These are phyloP conservation scores for Netelia fuscicornis DNA, from an alignment of 2,888 invertebrate genomes.

Conservation along the genomic window DNA sequence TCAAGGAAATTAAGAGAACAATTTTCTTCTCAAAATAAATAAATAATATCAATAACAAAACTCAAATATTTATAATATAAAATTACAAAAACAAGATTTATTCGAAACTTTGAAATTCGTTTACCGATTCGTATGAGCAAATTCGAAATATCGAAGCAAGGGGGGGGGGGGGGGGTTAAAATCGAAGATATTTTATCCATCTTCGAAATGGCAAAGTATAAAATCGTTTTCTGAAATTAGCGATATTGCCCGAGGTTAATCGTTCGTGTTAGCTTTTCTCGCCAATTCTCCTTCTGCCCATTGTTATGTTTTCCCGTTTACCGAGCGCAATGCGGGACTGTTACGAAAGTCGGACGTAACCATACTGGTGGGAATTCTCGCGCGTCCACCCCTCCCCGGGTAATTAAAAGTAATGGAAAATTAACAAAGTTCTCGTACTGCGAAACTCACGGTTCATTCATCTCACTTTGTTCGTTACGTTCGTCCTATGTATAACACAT, in stretches of 20 bases:
- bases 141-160: neutral
- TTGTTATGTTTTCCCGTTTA: constrained; percentile 28
- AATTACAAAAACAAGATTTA: neutral
- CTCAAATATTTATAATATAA: neutral
- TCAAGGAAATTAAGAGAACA: too few relatives aligned
- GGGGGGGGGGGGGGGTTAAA: neutral
- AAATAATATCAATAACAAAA: neutral
- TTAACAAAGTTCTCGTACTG: constrained; percentile 52
- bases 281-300: constrained; percentile 8
- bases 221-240: constrained; percentile 40
- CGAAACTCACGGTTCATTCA: constrained; percentile 46
- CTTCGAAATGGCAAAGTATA: constrained; percentile 30
- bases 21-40: neutral
- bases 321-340: constrained; percentile 38
- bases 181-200: constrained; percentile 8
- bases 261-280: constrained; percentile 24
- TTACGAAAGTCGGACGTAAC: constrained; percentile 43
- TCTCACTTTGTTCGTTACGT: constrained; percentile 44
- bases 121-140: neutral
- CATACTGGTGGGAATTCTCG: neutral
- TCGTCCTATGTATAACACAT: neutral
- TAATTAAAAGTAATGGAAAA: constrained; percentile 65
- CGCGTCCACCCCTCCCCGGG: constrained; percentile 5
- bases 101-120: neutral
- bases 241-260: constrained; percentile 42